These are phyloP conservation scores for Exocentrus adspersus DNA, from an alignment of 2,888 invertebrate genomes.

Conservation along the genomic window DNA sequence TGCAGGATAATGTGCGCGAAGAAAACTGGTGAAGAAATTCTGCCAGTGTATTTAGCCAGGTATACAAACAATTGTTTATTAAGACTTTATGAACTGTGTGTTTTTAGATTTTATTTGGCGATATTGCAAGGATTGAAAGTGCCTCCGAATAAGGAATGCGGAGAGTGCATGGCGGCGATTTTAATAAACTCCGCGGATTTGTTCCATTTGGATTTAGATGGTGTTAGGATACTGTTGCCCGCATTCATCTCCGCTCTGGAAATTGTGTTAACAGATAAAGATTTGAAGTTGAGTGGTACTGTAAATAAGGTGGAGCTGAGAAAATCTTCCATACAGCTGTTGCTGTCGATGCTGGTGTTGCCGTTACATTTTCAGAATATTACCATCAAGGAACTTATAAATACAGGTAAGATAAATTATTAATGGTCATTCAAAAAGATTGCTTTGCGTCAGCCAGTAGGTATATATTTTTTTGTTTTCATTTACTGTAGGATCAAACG, in stretches of 20 bases:
- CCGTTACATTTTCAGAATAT: constrained; percentile 91
- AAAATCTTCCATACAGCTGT: constrained; percentile 89
- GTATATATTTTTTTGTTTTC: background rate
- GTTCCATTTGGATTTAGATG: constrained; percentile 90
- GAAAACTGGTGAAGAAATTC: constrained; percentile 92
- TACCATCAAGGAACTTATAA: constrained; percentile 76
- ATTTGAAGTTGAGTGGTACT: constrained; percentile 78
- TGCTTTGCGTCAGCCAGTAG: no score
- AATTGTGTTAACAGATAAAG: constrained; percentile 87
- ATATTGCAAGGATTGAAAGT: constrained; percentile 78
- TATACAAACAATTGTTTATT: no score
- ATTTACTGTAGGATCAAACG: constrained; percentile 46
- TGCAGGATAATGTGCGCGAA: constrained; percentile 97
- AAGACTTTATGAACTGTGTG: no score
- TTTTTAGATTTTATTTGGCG: constrained; percentile 83
- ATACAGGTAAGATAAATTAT: constrained; percentile 63
- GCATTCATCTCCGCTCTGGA: constrained; percentile 91
- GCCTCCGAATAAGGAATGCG: constrained; percentile 67
- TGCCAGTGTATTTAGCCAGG: constrained; percentile 88
- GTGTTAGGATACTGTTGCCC: constrained; percentile 91
- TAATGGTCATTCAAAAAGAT: no score
- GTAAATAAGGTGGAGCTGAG: constrained; percentile 83
- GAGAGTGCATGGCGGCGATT: constrained; percentile 87
- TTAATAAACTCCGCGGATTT: constrained; percentile 87
- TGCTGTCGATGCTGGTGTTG: constrained; percentile 90